Evolutionary conservation across 2,888 invertebrate genomes (phyloP).

Genomic region (Dryococelus australis): DNA sequence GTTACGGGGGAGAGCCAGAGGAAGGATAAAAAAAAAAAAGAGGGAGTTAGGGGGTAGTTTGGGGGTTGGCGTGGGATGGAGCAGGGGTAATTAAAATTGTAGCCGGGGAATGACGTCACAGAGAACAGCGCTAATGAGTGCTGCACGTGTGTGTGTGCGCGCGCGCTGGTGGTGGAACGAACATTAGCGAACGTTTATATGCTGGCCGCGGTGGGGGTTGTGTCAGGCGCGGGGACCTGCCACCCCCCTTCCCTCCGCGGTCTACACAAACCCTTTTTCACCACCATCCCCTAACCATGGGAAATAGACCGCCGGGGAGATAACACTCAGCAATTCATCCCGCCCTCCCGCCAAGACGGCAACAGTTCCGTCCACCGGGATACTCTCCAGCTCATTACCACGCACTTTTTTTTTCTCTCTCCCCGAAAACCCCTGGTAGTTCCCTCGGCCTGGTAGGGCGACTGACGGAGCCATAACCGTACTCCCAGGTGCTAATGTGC

Average conservation of each 20-base stretch:
- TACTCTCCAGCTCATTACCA: background rate
- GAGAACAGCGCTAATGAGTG: background rate
- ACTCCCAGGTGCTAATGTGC: background rate
- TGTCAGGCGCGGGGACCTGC: background rate
- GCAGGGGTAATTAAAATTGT: constrained; percentile 6
- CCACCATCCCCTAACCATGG: background rate
- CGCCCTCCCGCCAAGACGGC: background rate
- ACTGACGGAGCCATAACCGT: background rate
- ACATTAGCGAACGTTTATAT: constrained; percentile 16
- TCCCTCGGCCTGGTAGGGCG: background rate
- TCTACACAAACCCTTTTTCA: background rate
- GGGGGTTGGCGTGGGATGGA: background rate
- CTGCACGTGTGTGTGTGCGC: background rate
- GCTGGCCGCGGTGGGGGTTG: background rate
- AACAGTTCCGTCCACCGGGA: background rate
- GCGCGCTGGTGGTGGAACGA: background rate
- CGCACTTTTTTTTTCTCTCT: background rate
- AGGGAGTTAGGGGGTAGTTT: too few species aligned
- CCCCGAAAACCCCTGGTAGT: background rate
- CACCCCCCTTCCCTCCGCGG: background rate
- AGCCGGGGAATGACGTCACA: constrained; percentile 10
- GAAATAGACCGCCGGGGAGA: constrained; percentile 6
- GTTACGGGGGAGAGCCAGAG: too few species aligned
- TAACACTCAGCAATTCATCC: background rate
- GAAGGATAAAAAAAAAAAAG: too few species aligned